Conservation (phyloP, 2,888 invertebrate species). For the Archaeoteleia sp. region DNA sequence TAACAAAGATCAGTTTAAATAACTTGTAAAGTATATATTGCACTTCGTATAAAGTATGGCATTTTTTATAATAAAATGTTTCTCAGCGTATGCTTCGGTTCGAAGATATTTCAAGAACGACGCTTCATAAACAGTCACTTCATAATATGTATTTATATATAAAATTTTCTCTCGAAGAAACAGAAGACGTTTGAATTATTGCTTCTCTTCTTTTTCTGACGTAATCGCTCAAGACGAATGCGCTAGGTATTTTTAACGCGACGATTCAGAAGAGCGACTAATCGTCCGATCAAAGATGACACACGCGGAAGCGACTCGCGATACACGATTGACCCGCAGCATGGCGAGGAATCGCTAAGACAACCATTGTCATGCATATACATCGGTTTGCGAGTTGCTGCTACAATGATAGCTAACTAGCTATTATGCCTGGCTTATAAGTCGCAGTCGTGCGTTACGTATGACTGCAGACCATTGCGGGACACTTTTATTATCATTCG, state of each 20-base stretch:
- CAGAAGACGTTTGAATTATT: constrained; percentile 17
- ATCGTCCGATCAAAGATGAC: constrained; percentile 37
- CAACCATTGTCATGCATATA: constrained; percentile 67
- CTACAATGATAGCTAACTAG: constrained; percentile 71
- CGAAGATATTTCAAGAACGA: no score
- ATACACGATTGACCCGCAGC: constrained; percentile 39
- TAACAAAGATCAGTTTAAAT: no score
- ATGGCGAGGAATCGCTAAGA: constrained; percentile 29
- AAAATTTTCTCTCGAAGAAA: no score
- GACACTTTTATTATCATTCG: constrained; percentile 24
- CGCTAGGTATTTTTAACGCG: constrained; percentile 14
- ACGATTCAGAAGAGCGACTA: constrained; percentile 30
- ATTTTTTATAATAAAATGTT: no score
- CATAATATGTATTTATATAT: no score
- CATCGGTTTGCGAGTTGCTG: constrained; percentile 60
- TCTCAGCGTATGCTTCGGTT: no score
- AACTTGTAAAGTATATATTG: no score
- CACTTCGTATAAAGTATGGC: no score
- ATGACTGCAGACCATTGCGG: constrained; percentile 34
- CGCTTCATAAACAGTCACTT: no score
- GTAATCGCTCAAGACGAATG: constrained; percentile 20
- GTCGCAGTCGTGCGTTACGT: constrained; percentile 40
- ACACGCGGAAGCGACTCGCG: constrained; percentile 41
- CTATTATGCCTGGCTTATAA: constrained; percentile 61
- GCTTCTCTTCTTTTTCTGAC: constrained; percentile 12